phyloP scores from a whole-genome alignment of 2,888 invertebrate genomes.

The Drosophila subsilvestris region DNA sequence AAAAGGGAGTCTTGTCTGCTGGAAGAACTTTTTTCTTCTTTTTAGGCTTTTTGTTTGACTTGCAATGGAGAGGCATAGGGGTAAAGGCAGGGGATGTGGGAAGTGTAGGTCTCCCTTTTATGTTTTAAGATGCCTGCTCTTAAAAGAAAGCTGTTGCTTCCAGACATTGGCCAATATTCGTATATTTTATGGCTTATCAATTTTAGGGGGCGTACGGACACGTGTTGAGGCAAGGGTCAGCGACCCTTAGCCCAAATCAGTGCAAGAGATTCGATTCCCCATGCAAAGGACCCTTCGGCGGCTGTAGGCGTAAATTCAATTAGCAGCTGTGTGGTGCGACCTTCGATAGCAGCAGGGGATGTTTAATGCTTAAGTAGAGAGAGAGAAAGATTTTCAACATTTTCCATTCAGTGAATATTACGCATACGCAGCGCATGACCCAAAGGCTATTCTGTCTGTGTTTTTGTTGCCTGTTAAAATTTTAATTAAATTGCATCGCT shows the following conservation, averaged over 20 bases:
- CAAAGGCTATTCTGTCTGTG: conserved; percentile 13
- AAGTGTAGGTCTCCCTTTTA: conserved; percentile 52
- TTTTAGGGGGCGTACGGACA: conserved; percentile 48
- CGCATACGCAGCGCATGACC: conserved; percentile 59
- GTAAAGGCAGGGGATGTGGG: not conserved
- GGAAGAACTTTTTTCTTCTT: conserved; percentile 55
- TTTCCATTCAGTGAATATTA: conserved; percentile 46
- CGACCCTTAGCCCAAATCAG: conserved; percentile 23
- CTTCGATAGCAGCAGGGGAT: conserved; percentile 18
- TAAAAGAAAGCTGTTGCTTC: conserved; percentile 62
- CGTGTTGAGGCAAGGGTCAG: conserved; percentile 48
- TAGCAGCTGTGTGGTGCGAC: conserved; percentile 49
- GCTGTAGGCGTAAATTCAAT: conserved; percentile 55
- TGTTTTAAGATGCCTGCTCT: conserved; percentile 32
- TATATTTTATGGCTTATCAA: conserved; percentile 66
- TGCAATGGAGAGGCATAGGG: conserved; percentile 40
- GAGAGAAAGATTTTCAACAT: not conserved
- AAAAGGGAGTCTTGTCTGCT: conserved; percentile 48
- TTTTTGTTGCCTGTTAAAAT: conserved; percentile 39
- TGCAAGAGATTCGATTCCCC: conserved; percentile 1
- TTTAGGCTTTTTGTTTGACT: conserved; percentile 51
- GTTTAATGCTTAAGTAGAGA: not conserved
- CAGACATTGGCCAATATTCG: conserved; percentile 51
- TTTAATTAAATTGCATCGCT: conserved; percentile 62
- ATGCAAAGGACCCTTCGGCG: conserved; percentile 11